Percentiles rank a stretch among this genome's conserved stretches.
Evolutionary conservation across 2,113 vertebrate genomes (phyloP).

Genomic region (Mesocricetus auratus): DNA sequence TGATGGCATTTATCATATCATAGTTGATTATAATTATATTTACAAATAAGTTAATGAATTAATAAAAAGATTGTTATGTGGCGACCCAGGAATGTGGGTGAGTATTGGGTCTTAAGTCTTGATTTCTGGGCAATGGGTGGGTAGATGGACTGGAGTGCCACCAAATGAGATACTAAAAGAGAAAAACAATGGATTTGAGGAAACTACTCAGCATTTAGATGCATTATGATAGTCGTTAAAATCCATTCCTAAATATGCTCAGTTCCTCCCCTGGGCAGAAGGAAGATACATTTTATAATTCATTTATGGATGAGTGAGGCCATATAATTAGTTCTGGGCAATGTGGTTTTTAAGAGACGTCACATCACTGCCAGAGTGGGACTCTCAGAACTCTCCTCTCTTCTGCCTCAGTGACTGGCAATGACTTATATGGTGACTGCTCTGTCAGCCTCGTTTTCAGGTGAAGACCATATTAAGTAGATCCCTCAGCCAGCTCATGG

Average conservation of each 20-base stretch:
- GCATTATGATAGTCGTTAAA: not conserved
- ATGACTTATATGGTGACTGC: not conserved
- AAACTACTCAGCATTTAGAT: not conserved
- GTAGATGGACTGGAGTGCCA: not conserved
- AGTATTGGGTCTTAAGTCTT: not conserved
- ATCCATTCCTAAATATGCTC: not conserved
- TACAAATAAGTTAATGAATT: not conserved
- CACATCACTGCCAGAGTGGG: not conserved
- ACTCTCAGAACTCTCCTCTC: not conserved
- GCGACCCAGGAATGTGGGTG: not conserved
- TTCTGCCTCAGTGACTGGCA: not conserved
- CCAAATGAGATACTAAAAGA: not conserved
- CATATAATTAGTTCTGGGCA: not conserved
- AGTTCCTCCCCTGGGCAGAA: not conserved
- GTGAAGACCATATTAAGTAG: not conserved
- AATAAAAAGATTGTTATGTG: not conserved
- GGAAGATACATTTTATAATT: not conserved
- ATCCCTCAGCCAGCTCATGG: not conserved
- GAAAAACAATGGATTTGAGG: not conserved
- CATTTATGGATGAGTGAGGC: not conserved
- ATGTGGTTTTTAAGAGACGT: not conserved
- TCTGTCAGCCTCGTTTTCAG: not conserved
- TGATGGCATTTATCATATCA: not conserved
- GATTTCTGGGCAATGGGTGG: not conserved
- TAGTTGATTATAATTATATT: not conserved